phyloP scores from a whole-genome alignment of 2,888 invertebrate species.

The Portevinia maculata region DNA sequence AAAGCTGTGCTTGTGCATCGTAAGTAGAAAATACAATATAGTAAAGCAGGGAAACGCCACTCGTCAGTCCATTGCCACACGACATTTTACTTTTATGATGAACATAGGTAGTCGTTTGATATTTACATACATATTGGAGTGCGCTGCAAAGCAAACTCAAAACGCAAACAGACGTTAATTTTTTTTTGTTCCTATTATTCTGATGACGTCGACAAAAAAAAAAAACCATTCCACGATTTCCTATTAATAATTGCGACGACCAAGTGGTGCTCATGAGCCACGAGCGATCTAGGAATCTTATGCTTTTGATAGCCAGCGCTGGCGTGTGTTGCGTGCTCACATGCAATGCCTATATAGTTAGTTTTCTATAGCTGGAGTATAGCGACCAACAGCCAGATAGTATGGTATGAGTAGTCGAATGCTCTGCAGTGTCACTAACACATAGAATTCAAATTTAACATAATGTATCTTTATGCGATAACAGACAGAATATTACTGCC shows the following conservation, averaged over 20 bases:
- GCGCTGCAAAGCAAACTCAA: slow-evolving; percentile 34
- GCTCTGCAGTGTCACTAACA: slow-evolving; percentile 8
- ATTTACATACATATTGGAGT: slow-evolving; percentile 59
- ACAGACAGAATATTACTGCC: not conserved
- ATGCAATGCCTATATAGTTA: not conserved
- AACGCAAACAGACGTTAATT: slow-evolving; percentile 52
- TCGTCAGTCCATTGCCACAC: slow-evolving; percentile 63
- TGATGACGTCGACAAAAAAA: slow-evolving; percentile 54
- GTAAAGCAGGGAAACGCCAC: slow-evolving; percentile 53
- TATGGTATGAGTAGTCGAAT: not conserved
- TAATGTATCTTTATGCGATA: not conserved
- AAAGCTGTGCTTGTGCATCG: slow-evolving; percentile 3
- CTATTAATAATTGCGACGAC: slow-evolving; percentile 34
- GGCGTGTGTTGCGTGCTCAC: slow-evolving; percentile 4
- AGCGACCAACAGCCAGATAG: too few species aligned
- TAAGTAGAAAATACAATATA: not conserved
- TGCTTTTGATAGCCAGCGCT: slow-evolving; percentile 1
- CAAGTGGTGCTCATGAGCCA: slow-evolving; percentile 30
- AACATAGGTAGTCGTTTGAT: slow-evolving; percentile 63
- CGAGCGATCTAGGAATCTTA: slow-evolving; percentile 46
- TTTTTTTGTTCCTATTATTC: slow-evolving; percentile 12
- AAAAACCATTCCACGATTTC: slow-evolving; percentile 39
- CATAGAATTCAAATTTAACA: not conserved
- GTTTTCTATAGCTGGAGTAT: not conserved
- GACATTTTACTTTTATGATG: slow-evolving; percentile 67